Base-by-base conservation (phyloP, 1,140 invertebrate genomes). In the Drosophila varians region DNA sequence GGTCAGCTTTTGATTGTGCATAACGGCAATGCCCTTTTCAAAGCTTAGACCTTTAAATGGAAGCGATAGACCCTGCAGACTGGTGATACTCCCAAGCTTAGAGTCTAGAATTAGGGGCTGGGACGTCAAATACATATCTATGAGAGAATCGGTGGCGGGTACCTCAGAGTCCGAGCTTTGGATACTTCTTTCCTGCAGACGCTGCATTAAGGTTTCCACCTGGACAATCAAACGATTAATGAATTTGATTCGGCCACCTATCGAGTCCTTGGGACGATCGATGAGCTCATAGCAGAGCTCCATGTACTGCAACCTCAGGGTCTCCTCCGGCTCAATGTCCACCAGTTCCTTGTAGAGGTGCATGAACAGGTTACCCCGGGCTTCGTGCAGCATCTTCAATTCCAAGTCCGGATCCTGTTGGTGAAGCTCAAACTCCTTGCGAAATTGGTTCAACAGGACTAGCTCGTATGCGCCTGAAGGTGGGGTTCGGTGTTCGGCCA, bases 321-420 rank as follows among this genome's bases (percentile, higher is more conserved):
- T 0, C 4, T 69, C 38, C 16, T 68, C 31, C 1, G 19, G 36
- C 9, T 69, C 61, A 0, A 56, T 4, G 0, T 60, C 52, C 0
- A 23, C 1, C 5, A 84, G 18, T 18, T 68, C 25, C 9, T 60
- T 38, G 23, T 73, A 73, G 0, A 86, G 42, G 34, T 61, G 52
- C 6, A 65, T 23, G 11, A 86, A 69, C 0, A 78, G 21, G 12
- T 54, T 43, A 1, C 31, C 11, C 1, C 65, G 42, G 0, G 31
- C 9, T 4, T 68, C 38, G 7, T 36, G 25, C 1, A 66, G 12
- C 6, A 5, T 3, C 1, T 5, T 16, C 0, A 49, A 26, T 7
- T 46, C 14, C 0, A 11, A 5, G 46, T 60, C 38, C 2, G 12
- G 14, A 1, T 3, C 3, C 1, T 14, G 11, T 0, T 31, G 16